A percentile compares a stretch with the other conserved stretches of the same genome.
phyloP scores from a whole-genome alignment of 2,888 invertebrate genomes.

The Xanthorhoe designata region DNA sequence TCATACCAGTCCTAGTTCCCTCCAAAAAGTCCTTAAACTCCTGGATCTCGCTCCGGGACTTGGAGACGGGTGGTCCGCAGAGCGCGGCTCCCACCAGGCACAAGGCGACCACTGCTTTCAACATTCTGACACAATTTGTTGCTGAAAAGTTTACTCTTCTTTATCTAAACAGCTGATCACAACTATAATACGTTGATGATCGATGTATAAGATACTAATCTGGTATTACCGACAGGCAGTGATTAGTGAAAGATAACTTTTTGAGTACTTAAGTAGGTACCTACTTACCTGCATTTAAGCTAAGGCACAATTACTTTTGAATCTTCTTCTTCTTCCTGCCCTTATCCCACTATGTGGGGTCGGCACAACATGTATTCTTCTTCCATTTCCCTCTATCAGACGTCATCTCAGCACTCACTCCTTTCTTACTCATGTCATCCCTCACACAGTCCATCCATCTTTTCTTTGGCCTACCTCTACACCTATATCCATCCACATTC shows the following conservation, averaged over 20 bases:
- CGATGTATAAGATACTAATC: neutral
- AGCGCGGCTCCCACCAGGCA: slow-evolving; percentile 49
- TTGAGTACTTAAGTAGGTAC: too few species aligned
- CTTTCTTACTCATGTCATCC: too few species aligned
- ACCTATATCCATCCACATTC: too few species aligned
- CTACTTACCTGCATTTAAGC: neutral
- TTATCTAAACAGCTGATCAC: slow-evolving; percentile 21
- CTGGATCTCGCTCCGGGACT: slow-evolving; percentile 56
- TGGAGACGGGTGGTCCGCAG: slow-evolving; percentile 52
- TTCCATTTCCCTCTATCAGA: too few species aligned
- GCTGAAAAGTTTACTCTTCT: neutral
- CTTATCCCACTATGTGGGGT: too few species aligned
- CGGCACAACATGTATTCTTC: too few species aligned
- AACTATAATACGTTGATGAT: neutral
- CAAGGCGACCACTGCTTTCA: slow-evolving; percentile 43
- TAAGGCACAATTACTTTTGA: too few species aligned
- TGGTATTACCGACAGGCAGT: neutral
- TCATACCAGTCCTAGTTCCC: slow-evolving; percentile 53
- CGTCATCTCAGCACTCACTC: too few species aligned
- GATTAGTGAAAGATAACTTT: neutral
- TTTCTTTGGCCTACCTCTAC: too few species aligned
- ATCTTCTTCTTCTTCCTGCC: too few species aligned
- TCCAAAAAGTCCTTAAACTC: slow-evolving; percentile 57
- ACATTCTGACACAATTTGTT: slow-evolving; percentile 45
- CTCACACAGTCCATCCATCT: too few species aligned